These are phyloP conservation scores for Brachymystax lenok DNA, from an alignment of 2,797 vertebrate species.

Conservation along the genomic window DNA sequence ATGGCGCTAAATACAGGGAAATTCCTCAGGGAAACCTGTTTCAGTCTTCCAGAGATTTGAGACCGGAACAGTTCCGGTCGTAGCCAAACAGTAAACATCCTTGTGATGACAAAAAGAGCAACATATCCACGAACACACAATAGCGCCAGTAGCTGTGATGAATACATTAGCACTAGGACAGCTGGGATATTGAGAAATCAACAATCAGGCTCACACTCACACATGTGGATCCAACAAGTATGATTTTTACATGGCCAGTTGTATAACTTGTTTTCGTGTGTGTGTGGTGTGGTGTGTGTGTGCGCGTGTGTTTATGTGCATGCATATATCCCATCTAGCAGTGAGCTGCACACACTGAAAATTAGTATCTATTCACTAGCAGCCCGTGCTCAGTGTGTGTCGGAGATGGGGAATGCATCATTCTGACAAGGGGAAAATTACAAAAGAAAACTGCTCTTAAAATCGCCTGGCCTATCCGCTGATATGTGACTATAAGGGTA, in stretches of 20 bases:
- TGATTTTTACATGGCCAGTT: background rate
- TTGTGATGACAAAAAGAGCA: background rate
- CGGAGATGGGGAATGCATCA: background rate
- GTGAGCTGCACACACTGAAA: no score
- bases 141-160: background rate
- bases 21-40: no score
- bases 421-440: background rate
- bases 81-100: background rate
- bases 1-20: no score
- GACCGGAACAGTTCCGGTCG: background rate
- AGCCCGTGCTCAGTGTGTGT: no score
- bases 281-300: slow-evolving; percentile 11
- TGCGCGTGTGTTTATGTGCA: background rate
- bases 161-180: background rate
- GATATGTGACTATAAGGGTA: background rate
- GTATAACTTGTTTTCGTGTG: background rate
- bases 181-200: background rate
- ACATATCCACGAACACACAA: no score
- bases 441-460: background rate
- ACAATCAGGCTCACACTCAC: background rate
- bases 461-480: background rate
- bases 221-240: background rate
- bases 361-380: no score
- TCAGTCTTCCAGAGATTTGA: no score
- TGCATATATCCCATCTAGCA: background rate